Conservation (phyloP, 2,888 invertebrate species). For the Aelia acuminata region DNA sequence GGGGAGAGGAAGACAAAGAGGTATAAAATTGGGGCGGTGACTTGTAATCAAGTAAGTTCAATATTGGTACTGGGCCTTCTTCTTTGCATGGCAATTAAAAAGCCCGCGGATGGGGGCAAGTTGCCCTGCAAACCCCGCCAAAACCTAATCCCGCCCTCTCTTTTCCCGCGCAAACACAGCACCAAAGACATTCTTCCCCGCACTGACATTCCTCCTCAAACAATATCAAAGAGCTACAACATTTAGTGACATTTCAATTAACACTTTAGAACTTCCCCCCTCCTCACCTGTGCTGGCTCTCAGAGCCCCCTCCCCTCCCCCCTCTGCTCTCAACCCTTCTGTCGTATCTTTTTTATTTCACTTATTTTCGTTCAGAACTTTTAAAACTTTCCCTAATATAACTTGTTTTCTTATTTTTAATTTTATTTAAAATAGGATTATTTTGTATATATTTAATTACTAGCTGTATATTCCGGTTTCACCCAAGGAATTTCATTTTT, state of each 20-base stretch:
- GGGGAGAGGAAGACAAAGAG: slow-evolving; percentile 60
- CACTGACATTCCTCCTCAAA: no score
- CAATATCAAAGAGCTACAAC: no score
- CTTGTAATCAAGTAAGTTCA: slow-evolving; percentile 64
- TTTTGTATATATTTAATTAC: no score
- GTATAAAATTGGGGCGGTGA: slow-evolving; percentile 61
- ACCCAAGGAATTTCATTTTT: no score
- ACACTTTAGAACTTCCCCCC: slow-evolving; percentile 11
- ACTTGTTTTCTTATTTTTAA: no score
- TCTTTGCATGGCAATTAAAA: slow-evolving; percentile 66
- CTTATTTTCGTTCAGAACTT: no score
- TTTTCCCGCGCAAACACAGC: slow-evolving; percentile 37
- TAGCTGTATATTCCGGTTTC: no score
- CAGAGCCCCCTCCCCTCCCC: neutral
- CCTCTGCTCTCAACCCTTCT: neutral
- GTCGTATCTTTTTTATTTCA: neutral
- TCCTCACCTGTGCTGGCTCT: neutral
- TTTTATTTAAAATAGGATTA: no score
- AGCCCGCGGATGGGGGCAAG: slow-evolving; percentile 59
- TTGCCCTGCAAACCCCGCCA: neutral
- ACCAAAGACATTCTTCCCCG: slow-evolving; percentile 16
- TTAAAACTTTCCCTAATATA: no score
- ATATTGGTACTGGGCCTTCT: slow-evolving; percentile 64
- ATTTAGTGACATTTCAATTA: slow-evolving; percentile 41
- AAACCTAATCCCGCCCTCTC: slow-evolving; percentile 29